Evolutionary conservation across 1,140 invertebrate genomes (phyloP), one percentile per base, ranked within the genome.

Genomic region (Papilio glaucus): DNA sequence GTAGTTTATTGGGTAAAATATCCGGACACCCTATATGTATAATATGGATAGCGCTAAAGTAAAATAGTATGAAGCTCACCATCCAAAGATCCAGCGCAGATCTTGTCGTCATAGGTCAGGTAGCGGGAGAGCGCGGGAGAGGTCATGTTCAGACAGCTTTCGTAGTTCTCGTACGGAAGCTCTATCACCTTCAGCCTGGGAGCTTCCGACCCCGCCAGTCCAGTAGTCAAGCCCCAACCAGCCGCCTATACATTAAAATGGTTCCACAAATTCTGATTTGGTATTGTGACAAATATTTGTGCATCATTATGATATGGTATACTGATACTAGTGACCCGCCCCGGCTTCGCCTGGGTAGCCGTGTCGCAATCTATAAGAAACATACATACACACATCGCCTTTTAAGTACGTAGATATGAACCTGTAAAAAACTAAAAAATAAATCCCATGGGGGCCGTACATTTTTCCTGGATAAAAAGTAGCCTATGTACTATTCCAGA

Each of bases 181-280:
- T 86, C 75, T n/a, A 81, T 75, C 0, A 77, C 77, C 53, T 81
- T 77, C 9, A 87, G 77, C 0, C 73, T 60, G 37, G 72, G 73
- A 0, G 84, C 81, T 13, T 81, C 62, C 0, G 71, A 69, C 0
- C 72, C 71, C 4, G 72, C 33, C 13, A 77, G 53, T 8, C 63
- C 80, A 0, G 74, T 75, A 0, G 80, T 85, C 1, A 83, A 77
- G 33, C 89, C 89, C 84, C 89, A 92, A 24, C 90, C 89, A 0
- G 85, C 82, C 10, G 90, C 85, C 87, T 91, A 73, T 10, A 61
- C 8, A 5, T 6, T 5, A 6, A 33, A 33, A 33, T 6, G 9
- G 3, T 61, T 33, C 8, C 13, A 61, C 12, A 57, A 57, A 21
- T 15, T 57, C n/a, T n/a, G n/a, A n/a, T n/a, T n/a, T n/a, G n/a